Evolutionary conservation across 2,797 vertebrate species (phyloP).

Genomic region (Tadarida brasiliensis): DNA sequence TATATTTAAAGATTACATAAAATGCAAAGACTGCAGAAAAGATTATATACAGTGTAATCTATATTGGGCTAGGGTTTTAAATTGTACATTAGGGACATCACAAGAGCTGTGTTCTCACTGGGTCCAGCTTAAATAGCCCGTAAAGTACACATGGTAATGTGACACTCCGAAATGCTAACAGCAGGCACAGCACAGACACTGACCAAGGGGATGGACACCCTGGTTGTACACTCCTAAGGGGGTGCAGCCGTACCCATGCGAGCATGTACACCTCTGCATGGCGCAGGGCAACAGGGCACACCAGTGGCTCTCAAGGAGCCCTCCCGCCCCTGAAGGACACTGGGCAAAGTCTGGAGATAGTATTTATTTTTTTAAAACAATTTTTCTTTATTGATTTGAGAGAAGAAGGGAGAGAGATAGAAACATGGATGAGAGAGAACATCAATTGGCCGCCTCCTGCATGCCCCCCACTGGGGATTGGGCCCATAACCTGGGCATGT

Average conservation of each 20-base stretch:
- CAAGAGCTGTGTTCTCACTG: neutral
- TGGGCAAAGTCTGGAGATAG: neutral
- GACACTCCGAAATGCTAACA: neutral
- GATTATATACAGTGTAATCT: neutral
- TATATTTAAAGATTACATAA: constrained; percentile 44
- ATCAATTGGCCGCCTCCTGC: too few relatives aligned
- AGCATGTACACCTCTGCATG: neutral
- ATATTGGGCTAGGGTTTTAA: neutral
- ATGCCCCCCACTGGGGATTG: too few relatives aligned
- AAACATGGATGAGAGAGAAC: too few relatives aligned
- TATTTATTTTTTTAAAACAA: too few relatives aligned
- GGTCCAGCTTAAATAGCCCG: neutral
- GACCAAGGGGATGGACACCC: neutral
- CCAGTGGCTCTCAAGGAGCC: neutral
- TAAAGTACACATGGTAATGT: neutral
- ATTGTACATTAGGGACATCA: neutral
- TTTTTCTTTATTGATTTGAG: too few relatives aligned
- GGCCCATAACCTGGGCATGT: too few relatives aligned
- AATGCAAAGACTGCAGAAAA: neutral
- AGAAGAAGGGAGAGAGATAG: too few relatives aligned
- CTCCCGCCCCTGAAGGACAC: neutral
- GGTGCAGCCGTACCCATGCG: too few relatives aligned
- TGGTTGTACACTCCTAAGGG: neutral
- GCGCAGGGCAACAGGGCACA: neutral
- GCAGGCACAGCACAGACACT: neutral